Conservation (phyloP, 2,113 vertebrate genomes). For the Chaenocephalus aceratus region DNA sequence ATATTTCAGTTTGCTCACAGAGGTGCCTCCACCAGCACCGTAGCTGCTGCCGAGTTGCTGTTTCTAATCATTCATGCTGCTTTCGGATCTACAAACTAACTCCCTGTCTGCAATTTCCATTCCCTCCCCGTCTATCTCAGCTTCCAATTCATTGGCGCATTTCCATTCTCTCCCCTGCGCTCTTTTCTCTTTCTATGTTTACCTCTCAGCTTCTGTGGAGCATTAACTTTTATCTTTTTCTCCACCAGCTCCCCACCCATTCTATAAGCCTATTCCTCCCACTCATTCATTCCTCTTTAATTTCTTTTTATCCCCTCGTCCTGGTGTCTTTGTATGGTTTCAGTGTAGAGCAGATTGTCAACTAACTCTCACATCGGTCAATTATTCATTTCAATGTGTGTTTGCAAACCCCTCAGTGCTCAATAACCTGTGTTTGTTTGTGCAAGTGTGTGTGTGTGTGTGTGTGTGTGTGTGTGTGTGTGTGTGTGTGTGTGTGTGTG, state of each 20-base stretch:
- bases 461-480: not conserved
- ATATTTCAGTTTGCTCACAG: conserved; percentile 29
- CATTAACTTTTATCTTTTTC: conserved; percentile 53
- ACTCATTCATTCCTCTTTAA: conserved; percentile 39
- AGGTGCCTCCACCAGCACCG: not conserved
- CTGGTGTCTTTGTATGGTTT: conserved; percentile 44
- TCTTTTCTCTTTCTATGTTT: conserved; percentile 48
- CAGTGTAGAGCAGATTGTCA: conserved; percentile 53
- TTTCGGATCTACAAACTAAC: conserved; percentile 39
- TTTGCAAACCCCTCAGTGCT: conserved; percentile 39
- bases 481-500: not conserved
- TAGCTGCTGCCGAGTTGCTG: conserved; percentile 1
- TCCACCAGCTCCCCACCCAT: conserved; percentile 35
- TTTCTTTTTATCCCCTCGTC: conserved; percentile 46
- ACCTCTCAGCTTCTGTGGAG: conserved; percentile 50
- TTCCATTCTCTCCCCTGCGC: conserved; percentile 25
- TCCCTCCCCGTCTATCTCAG: conserved; percentile 32
- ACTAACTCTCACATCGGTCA: conserved; percentile 42
- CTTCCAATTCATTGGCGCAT: conserved; percentile 45
- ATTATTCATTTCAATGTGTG: conserved; percentile 50
- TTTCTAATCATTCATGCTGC: conserved; percentile 53
- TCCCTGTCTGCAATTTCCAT: conserved; percentile 43
- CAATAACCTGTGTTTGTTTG: conserved; percentile 55
- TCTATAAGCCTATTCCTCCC: conserved; percentile 46
- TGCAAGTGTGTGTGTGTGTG: conserved; percentile 6